Base-by-base conservation (phyloP, 1,140 invertebrate species). In the Nylanderia fulva region DNA sequence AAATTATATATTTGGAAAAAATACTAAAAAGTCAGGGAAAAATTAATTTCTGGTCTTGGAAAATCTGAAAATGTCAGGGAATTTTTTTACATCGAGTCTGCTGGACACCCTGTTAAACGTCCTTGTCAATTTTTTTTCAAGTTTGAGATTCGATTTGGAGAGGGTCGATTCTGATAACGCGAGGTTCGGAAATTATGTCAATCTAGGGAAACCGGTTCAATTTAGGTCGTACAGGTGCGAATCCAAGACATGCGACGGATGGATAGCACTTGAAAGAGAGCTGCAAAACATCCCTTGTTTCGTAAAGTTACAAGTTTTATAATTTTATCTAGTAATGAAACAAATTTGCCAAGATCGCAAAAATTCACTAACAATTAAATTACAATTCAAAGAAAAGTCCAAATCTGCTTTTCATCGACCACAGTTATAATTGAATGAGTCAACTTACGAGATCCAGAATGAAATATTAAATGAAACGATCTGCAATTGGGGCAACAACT, bases 161-260 rank as follows among this genome's bases (percentile, higher is more conserved):
- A 18, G 15, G 33, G n/a, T 76, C 58, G n/a, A 11, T 68, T 54
- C n/a, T 68, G 45, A 79, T 68, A 27, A 66, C 15, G 5, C 27
- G 13, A 24, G 27, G 64, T 56, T 27, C 56, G 56, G 13, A 71
- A 82, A 68, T 21, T 72, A 39, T 39, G 27, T 13, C 15, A 39
- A 71, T 48, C 11, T 48, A 71, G 4, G 29, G 11, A 54, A 1
- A 13, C 15, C 54, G 11, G 24, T 80, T 58, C 24, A 21, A 29
- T 27, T 1, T 58, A 74, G 7, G 6, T 52, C 15, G 24, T 13
- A 27, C 33, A 54, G 29, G 13, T 58, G 36, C 7, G 18, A 71
- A 45, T 33, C 4, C 18, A 21, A 52, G 36, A 66, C 0, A 27
- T 42, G 36, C 66, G 52, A 82, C 18, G 52, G 52, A 3, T 8